Conservation (phyloP, 53 echinoderm and acorn worm species). For the Astropecten irregularis region DNA sequence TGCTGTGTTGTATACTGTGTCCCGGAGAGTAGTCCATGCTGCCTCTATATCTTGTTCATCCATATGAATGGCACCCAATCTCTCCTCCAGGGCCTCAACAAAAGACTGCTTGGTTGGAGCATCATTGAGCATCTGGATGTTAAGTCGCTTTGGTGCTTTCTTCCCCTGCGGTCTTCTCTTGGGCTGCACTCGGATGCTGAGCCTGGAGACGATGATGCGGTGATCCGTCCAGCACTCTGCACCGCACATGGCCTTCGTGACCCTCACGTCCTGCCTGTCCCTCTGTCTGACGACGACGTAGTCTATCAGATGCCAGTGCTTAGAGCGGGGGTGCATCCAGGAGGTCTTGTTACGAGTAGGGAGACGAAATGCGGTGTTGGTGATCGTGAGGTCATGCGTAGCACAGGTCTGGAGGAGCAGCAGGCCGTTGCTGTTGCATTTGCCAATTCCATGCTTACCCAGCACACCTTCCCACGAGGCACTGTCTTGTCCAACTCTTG, state of each 20-base stretch:
- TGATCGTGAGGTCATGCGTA: neutral
- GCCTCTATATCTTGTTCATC: neutral
- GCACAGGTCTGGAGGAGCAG: constrained; percentile 8
- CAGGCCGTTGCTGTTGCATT: constrained; percentile 26
- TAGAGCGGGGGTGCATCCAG: constrained; percentile 24
- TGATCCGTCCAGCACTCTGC: constrained; percentile 45
- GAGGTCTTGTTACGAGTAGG: neutral
- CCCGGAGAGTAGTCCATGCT: neutral
- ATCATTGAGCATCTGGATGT: neutral
- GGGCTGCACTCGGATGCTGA: constrained; percentile 8
- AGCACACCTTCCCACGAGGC: neutral
- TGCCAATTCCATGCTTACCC: neutral
- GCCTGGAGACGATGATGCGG: constrained; percentile 14
- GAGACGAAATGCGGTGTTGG: constrained; percentile 1
- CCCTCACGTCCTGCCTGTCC: neutral
- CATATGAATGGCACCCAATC: no score
- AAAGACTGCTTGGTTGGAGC: neutral
- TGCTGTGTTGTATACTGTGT: neutral
- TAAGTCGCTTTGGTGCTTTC: neutral
- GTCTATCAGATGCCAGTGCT: constrained; percentile 16
- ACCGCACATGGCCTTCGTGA: constrained; percentile 17
- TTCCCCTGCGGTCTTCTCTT: constrained; percentile 10
- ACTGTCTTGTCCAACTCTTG: neutral
- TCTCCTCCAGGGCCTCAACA: neutral
- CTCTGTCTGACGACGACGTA: constrained; percentile 18